Evolutionary conservation across 2,113 vertebrate genomes (phyloP).

Genomic region (Saguinus imperator): DNA sequence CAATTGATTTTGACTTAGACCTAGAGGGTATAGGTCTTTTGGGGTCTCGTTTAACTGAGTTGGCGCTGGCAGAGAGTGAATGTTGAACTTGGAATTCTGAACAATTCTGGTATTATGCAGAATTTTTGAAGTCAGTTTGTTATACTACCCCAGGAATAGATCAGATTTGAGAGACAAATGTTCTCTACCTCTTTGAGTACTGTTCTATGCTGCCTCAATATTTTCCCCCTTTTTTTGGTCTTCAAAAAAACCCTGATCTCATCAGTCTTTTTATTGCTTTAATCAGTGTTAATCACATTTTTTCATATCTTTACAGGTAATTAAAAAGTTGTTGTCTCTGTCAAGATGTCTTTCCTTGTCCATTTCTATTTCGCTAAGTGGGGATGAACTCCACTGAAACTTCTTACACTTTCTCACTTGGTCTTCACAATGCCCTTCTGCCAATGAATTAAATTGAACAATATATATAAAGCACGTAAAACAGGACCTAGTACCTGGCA

Average conservation of each 20-base stretch:
- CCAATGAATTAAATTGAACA: slow-evolving; percentile 28
- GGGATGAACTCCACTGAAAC: background rate
- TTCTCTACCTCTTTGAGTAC: background rate
- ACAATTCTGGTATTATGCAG: background rate
- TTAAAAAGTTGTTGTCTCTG: background rate
- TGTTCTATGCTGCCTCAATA: background rate
- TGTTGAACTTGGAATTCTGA: slow-evolving; percentile 24
- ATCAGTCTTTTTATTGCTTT: background rate
- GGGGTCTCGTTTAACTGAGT: background rate
- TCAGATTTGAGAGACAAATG: background rate
- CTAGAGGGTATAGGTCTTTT: background rate
- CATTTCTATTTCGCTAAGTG: slow-evolving; percentile 11
- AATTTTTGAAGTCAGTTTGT: background rate
- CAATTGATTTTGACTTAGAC: slow-evolving; percentile 1
- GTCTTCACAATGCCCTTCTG: slow-evolving; percentile 19
- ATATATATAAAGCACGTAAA: background rate
- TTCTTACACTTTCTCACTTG: background rate
- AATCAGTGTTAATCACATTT: slow-evolving; percentile 10
- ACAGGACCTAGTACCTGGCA: background rate
- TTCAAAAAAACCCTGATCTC: background rate
- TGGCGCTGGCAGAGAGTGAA: background rate
- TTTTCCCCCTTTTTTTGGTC: background rate
- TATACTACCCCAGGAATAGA: background rate
- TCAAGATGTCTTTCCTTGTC: slow-evolving; percentile 31
- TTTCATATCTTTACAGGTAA: slow-evolving; percentile 13